Percentiles rank a stretch among this genome's conserved stretches.
Conservation (phyloP, 2,113 vertebrate genomes). For the Hippocampus mohnikei region DNA sequence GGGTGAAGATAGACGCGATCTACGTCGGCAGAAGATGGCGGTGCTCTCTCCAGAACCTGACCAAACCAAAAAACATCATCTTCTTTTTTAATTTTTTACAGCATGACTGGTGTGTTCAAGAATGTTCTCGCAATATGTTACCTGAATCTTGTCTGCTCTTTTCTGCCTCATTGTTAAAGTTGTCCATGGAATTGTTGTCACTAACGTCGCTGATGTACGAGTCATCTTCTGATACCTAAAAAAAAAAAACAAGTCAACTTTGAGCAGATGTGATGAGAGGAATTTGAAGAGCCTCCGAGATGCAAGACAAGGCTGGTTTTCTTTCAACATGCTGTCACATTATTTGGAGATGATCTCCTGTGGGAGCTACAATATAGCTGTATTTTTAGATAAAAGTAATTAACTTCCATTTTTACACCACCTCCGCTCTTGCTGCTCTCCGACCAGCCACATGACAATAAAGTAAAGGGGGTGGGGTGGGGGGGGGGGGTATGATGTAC, state of each 20-base stretch:
- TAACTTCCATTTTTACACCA: slow-evolving; percentile 53
- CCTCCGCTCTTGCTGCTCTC: slow-evolving; percentile 39
- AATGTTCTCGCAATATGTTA: slow-evolving; percentile 39
- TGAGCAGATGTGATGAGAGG: slow-evolving; percentile 17
- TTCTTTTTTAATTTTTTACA: background rate
- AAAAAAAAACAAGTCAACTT: slow-evolving; percentile 28
- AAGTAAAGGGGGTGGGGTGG: background rate
- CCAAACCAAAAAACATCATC: background rate
- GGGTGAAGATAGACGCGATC: slow-evolving; percentile 80
- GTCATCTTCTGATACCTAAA: slow-evolving; percentile 90
- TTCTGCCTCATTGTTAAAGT: slow-evolving; percentile 85
- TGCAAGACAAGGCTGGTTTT: slow-evolving; percentile 12
- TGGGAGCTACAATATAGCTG: slow-evolving; percentile 27
- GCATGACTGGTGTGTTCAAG: background rate
- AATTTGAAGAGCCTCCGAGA: slow-evolving; percentile 12
- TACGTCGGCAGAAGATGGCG: slow-evolving; percentile 56
- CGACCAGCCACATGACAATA: slow-evolving; percentile 21
- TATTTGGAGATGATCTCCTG: slow-evolving; percentile 28
- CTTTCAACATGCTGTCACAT: slow-evolving; percentile 39
- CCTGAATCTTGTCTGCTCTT: slow-evolving; percentile 81
- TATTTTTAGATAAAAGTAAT: slow-evolving; percentile 71
- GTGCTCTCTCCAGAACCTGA: slow-evolving; percentile 73
- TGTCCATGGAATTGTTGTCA: slow-evolving; percentile 93
- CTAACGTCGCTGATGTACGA: slow-evolving; percentile 95
- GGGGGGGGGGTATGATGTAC: background rate